A percentile compares a stretch with the other conserved stretches of the same genome.
phyloP scores from a whole-genome alignment of 2,113 vertebrate species.

The Neoarius graeffei region DNA sequence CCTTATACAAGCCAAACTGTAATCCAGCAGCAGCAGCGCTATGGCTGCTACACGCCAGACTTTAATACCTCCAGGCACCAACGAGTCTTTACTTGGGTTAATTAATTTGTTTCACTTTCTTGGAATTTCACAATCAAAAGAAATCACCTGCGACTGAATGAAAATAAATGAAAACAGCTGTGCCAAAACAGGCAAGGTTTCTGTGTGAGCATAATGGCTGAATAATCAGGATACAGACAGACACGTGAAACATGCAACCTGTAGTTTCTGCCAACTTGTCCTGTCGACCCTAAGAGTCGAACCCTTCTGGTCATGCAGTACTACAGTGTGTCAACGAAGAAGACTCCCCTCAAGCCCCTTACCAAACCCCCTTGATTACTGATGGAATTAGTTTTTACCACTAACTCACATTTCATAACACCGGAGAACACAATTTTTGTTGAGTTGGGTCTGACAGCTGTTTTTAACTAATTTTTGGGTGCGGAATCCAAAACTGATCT shows the following conservation, averaged over 20 bases:
- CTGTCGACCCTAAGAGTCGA: neutral
- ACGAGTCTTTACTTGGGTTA: conserved; percentile 4
- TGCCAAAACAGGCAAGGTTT: neutral
- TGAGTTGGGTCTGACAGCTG: too few species aligned
- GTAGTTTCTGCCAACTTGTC: neutral
- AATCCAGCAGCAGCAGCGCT: neutral
- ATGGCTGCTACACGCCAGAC: neutral
- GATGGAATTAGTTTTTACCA: neutral
- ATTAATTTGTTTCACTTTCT: neutral
- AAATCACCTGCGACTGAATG: neutral
- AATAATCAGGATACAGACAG: neutral
- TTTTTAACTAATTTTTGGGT: too few species aligned
- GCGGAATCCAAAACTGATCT: too few species aligned
- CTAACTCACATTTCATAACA: neutral
- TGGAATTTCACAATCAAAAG: neutral
- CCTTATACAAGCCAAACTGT: neutral
- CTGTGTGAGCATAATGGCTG: neutral
- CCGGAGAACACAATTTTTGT: too few species aligned
- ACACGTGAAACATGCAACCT: neutral
- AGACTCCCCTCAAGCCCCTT: neutral
- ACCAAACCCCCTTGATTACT: neutral
- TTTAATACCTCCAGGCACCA: neutral
- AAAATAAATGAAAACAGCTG: neutral
- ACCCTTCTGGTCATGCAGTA: neutral
- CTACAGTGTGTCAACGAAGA: neutral